Percentiles rank a stretch among this genome's conserved stretches.
Conservation (phyloP, 2,797 vertebrate genomes). For the Thamnophis elegans region DNA sequence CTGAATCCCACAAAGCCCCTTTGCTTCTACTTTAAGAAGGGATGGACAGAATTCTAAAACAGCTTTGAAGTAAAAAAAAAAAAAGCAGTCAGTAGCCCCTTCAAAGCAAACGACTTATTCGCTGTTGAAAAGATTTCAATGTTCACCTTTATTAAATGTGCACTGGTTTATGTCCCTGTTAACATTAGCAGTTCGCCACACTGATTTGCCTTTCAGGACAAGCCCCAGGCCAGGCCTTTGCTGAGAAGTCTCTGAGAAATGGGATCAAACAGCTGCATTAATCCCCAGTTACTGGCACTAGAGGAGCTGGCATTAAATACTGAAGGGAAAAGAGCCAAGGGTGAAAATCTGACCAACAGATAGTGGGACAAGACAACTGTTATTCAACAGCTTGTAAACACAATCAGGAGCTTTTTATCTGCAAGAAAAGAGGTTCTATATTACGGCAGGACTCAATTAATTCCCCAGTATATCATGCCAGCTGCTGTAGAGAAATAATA, state of each 20-base stretch:
- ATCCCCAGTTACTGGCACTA: conserved; percentile 65
- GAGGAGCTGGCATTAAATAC: conserved; percentile 39
- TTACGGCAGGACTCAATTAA: background rate
- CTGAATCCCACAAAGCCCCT: background rate
- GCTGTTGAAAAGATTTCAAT: conserved; percentile 56
- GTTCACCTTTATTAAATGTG: conserved; percentile 42
- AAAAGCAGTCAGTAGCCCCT: background rate
- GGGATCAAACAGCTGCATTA: conserved; percentile 73
- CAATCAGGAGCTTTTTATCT: background rate
- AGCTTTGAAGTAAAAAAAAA: conserved; percentile 36
- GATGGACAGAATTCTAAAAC: background rate
- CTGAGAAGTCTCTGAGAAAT: conserved; percentile 58
- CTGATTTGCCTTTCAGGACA: conserved; percentile 61
- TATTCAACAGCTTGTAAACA: conserved; percentile 6
- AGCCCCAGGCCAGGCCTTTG: conserved; percentile 52
- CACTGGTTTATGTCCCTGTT: conserved; percentile 32
- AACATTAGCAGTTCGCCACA: conserved; percentile 62
- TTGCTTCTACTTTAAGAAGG: conserved; percentile 6
- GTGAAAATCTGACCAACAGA: background rate
- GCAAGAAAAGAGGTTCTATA: background rate
- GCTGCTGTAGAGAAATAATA: background rate
- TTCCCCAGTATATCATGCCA: background rate
- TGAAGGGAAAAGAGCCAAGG: conserved; percentile 25
- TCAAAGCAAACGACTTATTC: conserved; percentile 34
- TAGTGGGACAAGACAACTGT: background rate